Evolutionary conservation across 2,113 vertebrate genomes (phyloP).

Genomic region (Ammospiza nelsoni): DNA sequence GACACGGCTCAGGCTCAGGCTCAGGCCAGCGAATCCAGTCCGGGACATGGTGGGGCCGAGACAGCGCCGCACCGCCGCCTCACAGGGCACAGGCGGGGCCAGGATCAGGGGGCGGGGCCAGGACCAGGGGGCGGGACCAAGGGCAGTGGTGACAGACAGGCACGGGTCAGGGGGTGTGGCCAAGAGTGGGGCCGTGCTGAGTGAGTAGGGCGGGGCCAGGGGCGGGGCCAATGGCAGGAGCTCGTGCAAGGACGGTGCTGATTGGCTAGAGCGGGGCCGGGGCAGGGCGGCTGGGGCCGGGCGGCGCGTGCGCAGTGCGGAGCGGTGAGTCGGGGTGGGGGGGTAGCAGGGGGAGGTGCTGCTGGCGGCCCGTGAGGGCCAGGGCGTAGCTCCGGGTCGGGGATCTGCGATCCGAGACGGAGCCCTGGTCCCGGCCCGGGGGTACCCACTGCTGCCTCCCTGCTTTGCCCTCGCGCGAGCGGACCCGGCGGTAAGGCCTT

Average conservation of each 20-base stretch:
- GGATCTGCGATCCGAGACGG: rapidly evolving
- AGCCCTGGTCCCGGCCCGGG: neutral
- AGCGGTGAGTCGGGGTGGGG: neutral
- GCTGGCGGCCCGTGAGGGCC: neutral
- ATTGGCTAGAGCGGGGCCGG: neutral
- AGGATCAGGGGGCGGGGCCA: too few species aligned
- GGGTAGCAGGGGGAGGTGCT: too few species aligned
- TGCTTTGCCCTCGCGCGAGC: too few species aligned
- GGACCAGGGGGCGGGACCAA: too few species aligned
- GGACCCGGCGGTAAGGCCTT: neutral
- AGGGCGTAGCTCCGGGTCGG: rapidly evolving
- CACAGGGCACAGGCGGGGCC: too few species aligned
- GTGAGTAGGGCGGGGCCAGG: too few species aligned
- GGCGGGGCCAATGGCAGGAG: neutral
- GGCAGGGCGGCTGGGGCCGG: too few species aligned
- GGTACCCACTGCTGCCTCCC: rapidly evolving
- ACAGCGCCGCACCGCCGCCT: neutral
- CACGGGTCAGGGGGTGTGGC: neutral
- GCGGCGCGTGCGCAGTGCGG: neutral
- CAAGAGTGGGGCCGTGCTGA: too few species aligned
- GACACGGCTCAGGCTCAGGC: too few species aligned
- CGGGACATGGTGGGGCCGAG: rapidly evolving
- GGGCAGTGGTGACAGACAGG: too few species aligned
- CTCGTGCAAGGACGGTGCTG: neutral
- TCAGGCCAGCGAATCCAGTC: too few species aligned